These are phyloP conservation scores for Plagodis pulveraria DNA, from an alignment of 2,888 invertebrate genomes.

Conservation along the genomic window DNA sequence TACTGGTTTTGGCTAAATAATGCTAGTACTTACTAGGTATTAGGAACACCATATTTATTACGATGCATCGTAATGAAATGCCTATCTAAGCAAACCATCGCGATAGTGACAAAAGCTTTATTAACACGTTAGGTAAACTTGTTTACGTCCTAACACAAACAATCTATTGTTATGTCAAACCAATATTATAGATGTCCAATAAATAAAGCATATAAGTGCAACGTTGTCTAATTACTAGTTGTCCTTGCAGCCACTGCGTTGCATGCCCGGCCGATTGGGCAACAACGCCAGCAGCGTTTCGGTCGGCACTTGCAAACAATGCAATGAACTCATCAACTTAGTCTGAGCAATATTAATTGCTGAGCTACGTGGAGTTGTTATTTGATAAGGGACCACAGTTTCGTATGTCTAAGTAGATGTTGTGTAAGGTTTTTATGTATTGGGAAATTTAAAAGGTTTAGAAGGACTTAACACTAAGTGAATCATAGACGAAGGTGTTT, in stretches of 20 bases:
- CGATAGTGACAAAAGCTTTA: too few relatives aligned
- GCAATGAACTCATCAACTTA: constrained; percentile 75
- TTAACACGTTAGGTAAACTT: neutral
- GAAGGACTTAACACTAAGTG: constrained; percentile 20
- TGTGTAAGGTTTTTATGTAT: constrained; percentile 36
- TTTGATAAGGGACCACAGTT: constrained; percentile 48
- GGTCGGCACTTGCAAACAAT: constrained; percentile 75
- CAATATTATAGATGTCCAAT: constrained; percentile 1
- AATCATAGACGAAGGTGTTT: constrained; percentile 19
- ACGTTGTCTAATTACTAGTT: constrained; percentile 18
- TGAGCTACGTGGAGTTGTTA: constrained; percentile 48
- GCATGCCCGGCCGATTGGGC: constrained; percentile 56
- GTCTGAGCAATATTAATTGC: constrained; percentile 72
- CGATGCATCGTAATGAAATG: too few relatives aligned
- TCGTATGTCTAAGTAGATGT: constrained; percentile 33
- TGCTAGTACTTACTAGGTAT: neutral
- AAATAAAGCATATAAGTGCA: constrained; percentile 12
- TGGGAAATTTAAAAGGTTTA: constrained; percentile 34
- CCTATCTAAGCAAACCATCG: too few relatives aligned
- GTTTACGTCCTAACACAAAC: neutral
- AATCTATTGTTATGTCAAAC: constrained; percentile 1
- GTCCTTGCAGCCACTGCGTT: constrained; percentile 61
- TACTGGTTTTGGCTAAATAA: constrained; percentile 6
- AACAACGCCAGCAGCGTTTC: constrained; percentile 70
- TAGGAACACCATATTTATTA: too few relatives aligned